Conservation (phyloP, 2,888 invertebrate genomes). For the Ethmia dodecea region DNA sequence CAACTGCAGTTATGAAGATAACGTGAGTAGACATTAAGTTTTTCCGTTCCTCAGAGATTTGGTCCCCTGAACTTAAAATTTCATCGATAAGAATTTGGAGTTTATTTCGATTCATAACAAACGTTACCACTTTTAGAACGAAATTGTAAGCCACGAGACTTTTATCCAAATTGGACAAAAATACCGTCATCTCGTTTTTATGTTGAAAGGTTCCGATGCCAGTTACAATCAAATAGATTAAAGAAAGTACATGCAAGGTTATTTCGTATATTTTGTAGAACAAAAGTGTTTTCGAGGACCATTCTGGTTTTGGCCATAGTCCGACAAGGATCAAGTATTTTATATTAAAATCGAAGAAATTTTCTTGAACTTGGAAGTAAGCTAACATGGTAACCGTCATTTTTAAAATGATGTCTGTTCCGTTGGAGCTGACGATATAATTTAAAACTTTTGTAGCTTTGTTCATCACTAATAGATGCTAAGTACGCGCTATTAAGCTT, state of each 20-base stretch:
- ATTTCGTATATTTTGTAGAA: slow-evolving; percentile 43
- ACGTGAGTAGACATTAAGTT: slow-evolving; percentile 38
- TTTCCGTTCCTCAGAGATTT: slow-evolving; percentile 32
- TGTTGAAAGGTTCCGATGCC: slow-evolving; percentile 40
- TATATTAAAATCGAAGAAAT: slow-evolving; percentile 50
- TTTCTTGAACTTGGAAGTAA: slow-evolving; percentile 24
- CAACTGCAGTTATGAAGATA: slow-evolving; percentile 28
- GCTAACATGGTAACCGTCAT: slow-evolving; percentile 15
- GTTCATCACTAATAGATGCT: no score
- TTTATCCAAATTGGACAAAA: slow-evolving; percentile 50
- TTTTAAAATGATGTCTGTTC: no score
- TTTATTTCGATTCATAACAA: slow-evolving; percentile 33
- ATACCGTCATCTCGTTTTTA: slow-evolving; percentile 27
- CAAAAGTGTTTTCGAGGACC: slow-evolving; percentile 21
- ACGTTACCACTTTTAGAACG: slow-evolving; percentile 41
- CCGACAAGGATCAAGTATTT: slow-evolving; percentile 48
- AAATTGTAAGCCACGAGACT: slow-evolving; percentile 45
- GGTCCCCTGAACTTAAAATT: slow-evolving; percentile 46
- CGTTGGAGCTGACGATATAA: no score
- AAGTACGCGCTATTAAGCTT: no score
- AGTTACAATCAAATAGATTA: slow-evolving; percentile 32
- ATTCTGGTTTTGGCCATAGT: slow-evolving; percentile 45
- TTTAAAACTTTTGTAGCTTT: no score
- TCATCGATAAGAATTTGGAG: slow-evolving; percentile 38
- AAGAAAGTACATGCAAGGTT: slow-evolving; percentile 30